Evolutionary conservation across 2,888 invertebrate species (phyloP), one percentile per base, ranked within the genome.

Genomic region (Drosophila kokeensis): DNA sequence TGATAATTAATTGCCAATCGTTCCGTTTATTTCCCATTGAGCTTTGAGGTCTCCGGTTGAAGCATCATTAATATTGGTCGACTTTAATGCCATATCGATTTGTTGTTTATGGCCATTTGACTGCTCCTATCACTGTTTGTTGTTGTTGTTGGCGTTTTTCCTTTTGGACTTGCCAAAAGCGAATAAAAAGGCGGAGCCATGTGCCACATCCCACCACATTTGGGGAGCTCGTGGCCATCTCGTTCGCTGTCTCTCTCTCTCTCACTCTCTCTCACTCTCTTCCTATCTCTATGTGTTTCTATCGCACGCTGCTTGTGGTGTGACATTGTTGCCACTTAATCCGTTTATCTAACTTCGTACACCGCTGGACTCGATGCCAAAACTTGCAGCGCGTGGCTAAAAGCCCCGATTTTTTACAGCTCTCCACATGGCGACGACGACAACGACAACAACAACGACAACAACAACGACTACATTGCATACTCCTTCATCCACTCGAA

Each of bases 261-360:
- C n/a, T 40, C 48, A 5, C 29, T 48, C 6, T 21, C 18, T 68
- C 29, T 34, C 2, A 24, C 13, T 42, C 27, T 27, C 42, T 29
- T 18, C 24, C 21, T 27, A 8, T 57, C 42, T 49, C 29, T 40
- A 10, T 42, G 42, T 57, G 21, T 30, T 50, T 62, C 29, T 62
- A 34, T 40, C 49, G 36, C 1, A 27, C 63, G 52, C 60, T 71
- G 67, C 53, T 65, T 72, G 59, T 65, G 67, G 68, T 81, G 83
- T 74, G 79, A 88, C 87, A 87, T 83, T 87, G 90, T 90, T 88
- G 90, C 72, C 82, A 87, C 90, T 92, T 93, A 93, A 93, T 93
- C 93, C 93, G 91, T 92, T 93, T 93, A 93, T 93, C 93, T 92
- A 92, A 88, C 91, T 92, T 93, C 92, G 93, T 92, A 92, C 93